These are phyloP conservation scores for Malurus alboscapulatus DNA, from an alignment of 2,113 vertebrate genomes.

Conservation along the genomic window DNA sequence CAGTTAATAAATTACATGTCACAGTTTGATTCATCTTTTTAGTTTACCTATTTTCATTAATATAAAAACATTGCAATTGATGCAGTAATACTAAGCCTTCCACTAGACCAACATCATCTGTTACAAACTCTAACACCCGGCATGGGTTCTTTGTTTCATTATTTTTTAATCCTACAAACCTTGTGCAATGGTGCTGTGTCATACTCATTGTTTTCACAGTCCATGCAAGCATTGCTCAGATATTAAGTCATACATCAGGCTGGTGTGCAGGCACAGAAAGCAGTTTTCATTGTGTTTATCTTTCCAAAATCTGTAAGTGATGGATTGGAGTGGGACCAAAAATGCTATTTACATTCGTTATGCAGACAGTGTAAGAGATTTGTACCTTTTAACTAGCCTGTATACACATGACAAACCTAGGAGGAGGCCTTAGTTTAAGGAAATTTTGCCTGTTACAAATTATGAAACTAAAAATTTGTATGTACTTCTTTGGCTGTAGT, in stretches of 20 bases:
- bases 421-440: not conserved
- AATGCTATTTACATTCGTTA: not conserved
- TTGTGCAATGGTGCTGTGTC: rapidly evolving
- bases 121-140: not conserved
- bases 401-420: not conserved
- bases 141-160: not conserved
- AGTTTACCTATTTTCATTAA: not conserved
- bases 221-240: not conserved
- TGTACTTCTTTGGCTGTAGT: not conserved
- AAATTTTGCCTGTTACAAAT: not conserved
- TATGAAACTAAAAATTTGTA: not conserved
- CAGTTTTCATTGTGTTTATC: not conserved
- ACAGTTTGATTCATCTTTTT: not conserved
- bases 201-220: not conserved
- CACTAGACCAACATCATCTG: not conserved
- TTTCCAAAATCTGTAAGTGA: not conserved
- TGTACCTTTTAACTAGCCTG: not conserved
- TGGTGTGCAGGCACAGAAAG: not conserved
- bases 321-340: not conserved
- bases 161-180: not conserved
- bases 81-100: not conserved
- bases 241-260: not conserved
- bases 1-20: not conserved
- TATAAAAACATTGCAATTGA: not conserved
- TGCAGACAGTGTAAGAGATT: not conserved